Percentiles rank a stretch among this genome's conserved stretches.
Conservation (phyloP, 2,888 invertebrate genomes). For the Baccha elongata region DNA sequence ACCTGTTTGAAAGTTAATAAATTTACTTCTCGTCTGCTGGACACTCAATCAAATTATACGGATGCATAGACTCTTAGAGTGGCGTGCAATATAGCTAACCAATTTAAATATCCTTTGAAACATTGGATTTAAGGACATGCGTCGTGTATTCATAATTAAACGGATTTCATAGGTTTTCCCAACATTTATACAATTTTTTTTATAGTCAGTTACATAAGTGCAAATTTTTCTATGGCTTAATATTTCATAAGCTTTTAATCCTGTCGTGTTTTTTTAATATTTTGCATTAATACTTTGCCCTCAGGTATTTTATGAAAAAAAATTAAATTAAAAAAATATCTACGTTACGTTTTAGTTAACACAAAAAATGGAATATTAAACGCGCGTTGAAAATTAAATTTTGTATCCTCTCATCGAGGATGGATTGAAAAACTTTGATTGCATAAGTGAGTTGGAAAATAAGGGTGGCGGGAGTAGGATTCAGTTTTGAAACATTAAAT, state of each 20-base stretch:
- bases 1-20: constrained; percentile 62
- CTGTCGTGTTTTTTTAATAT: background rate
- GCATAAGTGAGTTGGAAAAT: background rate
- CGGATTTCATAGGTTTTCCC: constrained; percentile 30
- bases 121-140: constrained; percentile 1
- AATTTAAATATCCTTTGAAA: constrained; percentile 45
- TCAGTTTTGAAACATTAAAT: constrained; percentile 21
- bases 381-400: constrained; percentile 26
- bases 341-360: constrained; percentile 34
- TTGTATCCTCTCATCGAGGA: constrained; percentile 7
- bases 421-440: background rate
- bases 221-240: constrained; percentile 42
- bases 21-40: constrained; percentile 70
- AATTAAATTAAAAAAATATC: constrained; percentile 57
- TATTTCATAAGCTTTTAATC: constrained; percentile 49
- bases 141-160: constrained; percentile 47
- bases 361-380: constrained; percentile 4
- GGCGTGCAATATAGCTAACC: constrained; percentile 11
- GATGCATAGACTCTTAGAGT: constrained; percentile 31
- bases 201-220: constrained; percentile 16
- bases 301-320: constrained; percentile 28
- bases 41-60: constrained; percentile 66
- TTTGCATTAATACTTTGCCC: constrained; percentile 21
- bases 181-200: background rate
- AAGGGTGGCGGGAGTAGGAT: background rate